phyloP scores from a whole-genome alignment of 2,113 vertebrate genomes.

The Lagopus leucura region DNA sequence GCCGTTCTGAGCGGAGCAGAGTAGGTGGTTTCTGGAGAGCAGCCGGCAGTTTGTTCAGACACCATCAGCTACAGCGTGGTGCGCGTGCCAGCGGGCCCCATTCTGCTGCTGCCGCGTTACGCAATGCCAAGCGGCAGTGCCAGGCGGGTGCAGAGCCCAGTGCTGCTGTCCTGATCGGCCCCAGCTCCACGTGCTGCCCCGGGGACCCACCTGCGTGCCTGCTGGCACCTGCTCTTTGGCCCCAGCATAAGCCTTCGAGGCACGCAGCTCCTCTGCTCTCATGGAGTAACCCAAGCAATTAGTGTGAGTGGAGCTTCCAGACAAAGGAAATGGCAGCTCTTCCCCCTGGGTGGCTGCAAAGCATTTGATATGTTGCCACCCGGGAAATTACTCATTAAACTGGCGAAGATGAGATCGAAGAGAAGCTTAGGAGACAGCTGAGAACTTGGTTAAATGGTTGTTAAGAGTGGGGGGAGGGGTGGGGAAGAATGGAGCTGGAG shows the following conservation, averaged over 20 bases:
- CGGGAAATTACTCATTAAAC: not conserved
- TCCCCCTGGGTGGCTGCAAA: not conserved
- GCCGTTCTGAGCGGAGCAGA: not conserved
- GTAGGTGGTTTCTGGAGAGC: slow-evolving; percentile 6
- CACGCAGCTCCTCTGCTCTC: accelerated
- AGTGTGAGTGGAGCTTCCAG: not conserved
- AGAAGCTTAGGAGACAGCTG: not conserved
- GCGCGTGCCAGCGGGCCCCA: not conserved
- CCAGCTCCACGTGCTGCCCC: not conserved
- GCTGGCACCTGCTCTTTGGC: not conserved
- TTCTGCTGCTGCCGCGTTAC: accelerated
- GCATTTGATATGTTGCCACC: not conserved
- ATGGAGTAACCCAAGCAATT: not conserved
- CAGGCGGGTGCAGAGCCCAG: not conserved
- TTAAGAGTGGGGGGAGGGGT: not conserved
- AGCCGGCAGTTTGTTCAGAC: not conserved
- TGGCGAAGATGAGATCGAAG: not conserved
- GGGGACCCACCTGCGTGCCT: accelerated
- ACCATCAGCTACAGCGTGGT: not conserved
- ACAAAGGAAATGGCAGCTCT: not conserved
- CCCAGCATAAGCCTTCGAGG: accelerated
- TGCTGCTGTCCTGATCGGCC: accelerated
- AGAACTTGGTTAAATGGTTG: not conserved
- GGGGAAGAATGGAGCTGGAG: not conserved
- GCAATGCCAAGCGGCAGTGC: accelerated